Evolutionary conservation across 2,113 vertebrate genomes (phyloP).

Genomic region (Scytalopus superciliaris): DNA sequence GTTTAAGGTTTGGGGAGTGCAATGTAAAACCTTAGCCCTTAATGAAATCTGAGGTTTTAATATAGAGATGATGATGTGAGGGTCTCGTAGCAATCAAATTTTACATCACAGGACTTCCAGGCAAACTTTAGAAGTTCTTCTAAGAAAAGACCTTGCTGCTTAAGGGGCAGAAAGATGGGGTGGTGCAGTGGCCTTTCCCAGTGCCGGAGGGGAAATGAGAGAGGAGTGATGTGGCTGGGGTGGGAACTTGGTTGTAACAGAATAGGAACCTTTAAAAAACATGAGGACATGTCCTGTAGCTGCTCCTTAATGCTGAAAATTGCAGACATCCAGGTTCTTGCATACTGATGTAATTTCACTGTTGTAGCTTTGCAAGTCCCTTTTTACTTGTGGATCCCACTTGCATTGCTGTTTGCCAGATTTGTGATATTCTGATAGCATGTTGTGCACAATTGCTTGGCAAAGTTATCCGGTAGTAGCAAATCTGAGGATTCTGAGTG

Average conservation of each 20-base stretch:
- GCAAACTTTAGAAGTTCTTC: background rate
- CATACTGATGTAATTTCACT: background rate
- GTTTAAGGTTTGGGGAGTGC: background rate
- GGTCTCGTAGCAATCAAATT: background rate
- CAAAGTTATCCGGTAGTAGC: background rate
- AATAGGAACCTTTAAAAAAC: background rate
- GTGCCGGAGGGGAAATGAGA: rapidly evolving
- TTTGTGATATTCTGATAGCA: background rate
- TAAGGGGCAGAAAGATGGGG: background rate
- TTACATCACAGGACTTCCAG: background rate
- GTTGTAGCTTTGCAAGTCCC: background rate
- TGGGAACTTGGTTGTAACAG: background rate
- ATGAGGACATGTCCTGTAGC: background rate
- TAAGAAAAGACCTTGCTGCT: background rate
- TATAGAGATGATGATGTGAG: background rate
- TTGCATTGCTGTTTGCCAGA: background rate
- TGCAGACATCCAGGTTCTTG: background rate
- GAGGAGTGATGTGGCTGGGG: rapidly evolving
- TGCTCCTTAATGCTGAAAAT: background rate
- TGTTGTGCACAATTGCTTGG: background rate
- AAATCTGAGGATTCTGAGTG: background rate
- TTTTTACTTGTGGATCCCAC: background rate
- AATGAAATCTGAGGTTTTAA: background rate
- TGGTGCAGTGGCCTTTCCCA: background rate
- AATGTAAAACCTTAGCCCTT: background rate